A percentile compares a stretch with the other conserved stretches of the same genome.
Evolutionary conservation across 2,113 vertebrate species (phyloP).

Genomic region (Sorex araneus): DNA sequence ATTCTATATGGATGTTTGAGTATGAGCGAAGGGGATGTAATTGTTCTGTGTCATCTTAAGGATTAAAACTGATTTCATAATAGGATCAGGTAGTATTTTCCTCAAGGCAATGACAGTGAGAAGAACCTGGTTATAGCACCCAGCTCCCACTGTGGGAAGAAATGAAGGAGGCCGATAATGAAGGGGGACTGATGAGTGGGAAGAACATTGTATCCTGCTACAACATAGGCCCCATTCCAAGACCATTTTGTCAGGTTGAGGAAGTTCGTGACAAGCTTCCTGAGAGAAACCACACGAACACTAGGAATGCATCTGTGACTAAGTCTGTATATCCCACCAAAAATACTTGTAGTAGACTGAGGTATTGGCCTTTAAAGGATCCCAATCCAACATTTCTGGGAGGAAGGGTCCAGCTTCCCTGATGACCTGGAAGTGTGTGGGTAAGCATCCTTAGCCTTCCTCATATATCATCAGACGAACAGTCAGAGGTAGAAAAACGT

Average conservation of each 20-base stretch:
- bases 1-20: background rate
- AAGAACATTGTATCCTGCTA: background rate
- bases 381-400: background rate
- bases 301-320: background rate
- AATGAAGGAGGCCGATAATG: background rate
- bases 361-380: background rate
- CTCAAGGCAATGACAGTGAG: background rate
- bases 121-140: background rate
- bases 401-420: background rate
- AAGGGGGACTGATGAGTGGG: background rate
- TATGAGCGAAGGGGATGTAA: slow-evolving; percentile 18
- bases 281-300: background rate
- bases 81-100: background rate
- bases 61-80: background rate
- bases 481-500: background rate
- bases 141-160: background rate
- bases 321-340: background rate
- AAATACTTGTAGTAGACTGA: background rate
- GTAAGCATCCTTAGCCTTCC: background rate
- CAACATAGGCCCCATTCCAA: background rate
- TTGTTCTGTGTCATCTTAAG: background rate
- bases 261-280: background rate
- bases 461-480: background rate
- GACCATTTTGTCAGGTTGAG: background rate
- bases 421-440: background rate